Conservation (phyloP, 2,113 vertebrate species). For the Sebastes schlegelii region DNA sequence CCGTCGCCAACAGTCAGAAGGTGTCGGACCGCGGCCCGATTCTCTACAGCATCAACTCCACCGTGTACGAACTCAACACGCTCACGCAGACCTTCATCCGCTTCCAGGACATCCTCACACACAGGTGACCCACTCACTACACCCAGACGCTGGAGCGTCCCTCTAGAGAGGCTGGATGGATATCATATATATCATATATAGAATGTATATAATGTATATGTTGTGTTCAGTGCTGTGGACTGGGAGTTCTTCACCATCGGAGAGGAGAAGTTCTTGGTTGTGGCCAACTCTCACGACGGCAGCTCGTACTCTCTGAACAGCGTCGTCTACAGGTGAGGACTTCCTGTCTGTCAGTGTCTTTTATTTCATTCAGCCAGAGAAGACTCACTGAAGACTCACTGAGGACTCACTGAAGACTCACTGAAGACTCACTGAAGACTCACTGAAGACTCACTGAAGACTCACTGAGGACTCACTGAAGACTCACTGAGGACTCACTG, state of each 20-base stretch:
- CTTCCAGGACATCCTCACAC: conserved; percentile 95
- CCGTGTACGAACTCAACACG: conserved; percentile 94
- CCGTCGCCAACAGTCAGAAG: conserved; percentile 94
- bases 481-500: no score
- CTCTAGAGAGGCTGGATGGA: no score
- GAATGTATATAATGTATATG: background rate
- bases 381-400: no score
- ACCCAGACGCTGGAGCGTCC: no score
- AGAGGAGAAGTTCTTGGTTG: conserved; percentile 93
- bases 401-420: no score
- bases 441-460: no score
- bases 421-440: no score
- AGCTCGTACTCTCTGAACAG: conserved; percentile 92
- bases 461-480: no score
- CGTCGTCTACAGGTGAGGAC: conserved; percentile 91
- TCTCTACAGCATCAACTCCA: conserved; percentile 93
- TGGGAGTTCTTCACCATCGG: conserved; percentile 98
- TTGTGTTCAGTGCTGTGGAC: conserved; percentile 89
- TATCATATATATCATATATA: no score
- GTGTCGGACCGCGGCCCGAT: conserved; percentile 80
- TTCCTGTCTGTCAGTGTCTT: conserved; percentile 1
- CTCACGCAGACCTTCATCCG: conserved; percentile 91
- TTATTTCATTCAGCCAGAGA: no score
- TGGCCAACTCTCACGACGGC: conserved; percentile 95
- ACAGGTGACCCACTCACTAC: conserved; percentile 82